Percentiles rank a stretch among this genome's conserved stretches.
Conservation (phyloP, 2,888 invertebrate species). For the Hemistola chrysoprasaria region DNA sequence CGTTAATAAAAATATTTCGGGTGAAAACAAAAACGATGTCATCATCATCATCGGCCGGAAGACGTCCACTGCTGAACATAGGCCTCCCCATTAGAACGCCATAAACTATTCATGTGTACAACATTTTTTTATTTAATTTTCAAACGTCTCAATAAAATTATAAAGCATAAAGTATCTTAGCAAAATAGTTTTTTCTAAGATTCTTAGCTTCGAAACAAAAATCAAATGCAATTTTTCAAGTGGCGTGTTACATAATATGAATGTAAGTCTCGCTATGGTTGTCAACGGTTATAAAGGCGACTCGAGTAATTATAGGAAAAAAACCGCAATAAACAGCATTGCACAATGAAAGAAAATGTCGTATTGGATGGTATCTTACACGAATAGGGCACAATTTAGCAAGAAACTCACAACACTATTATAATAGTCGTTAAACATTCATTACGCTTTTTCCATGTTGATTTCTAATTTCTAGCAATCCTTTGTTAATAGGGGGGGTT, state of each 20-base stretch:
- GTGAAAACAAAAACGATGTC: too few relatives aligned
- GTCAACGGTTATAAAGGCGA: slow-evolving; percentile 42
- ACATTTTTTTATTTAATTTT: too few relatives aligned
- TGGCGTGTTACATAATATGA: slow-evolving; percentile 32
- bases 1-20: too few relatives aligned
- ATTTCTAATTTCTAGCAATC: slow-evolving; percentile 44
- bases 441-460: slow-evolving; percentile 47
- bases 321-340: slow-evolving; percentile 26
- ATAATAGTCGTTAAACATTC: slow-evolving; percentile 56
- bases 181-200: not conserved
- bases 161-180: slow-evolving; percentile 4
- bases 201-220: slow-evolving; percentile 7
- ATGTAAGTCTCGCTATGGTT: slow-evolving; percentile 34
- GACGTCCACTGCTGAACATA: too few relatives aligned
- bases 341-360: slow-evolving; percentile 43
- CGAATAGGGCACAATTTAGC: slow-evolving; percentile 53
- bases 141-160: not conserved
- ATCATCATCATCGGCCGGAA: too few relatives aligned
- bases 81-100: too few relatives aligned
- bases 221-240: slow-evolving; percentile 19
- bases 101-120: too few relatives aligned
- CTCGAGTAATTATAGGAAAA: slow-evolving; percentile 38
- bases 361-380: slow-evolving; percentile 38
- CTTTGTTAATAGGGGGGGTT: too few relatives aligned
- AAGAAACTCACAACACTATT: slow-evolving; percentile 57